Conservation (phyloP, 2,888 invertebrate genomes). For the Cylloceria caligata region DNA sequence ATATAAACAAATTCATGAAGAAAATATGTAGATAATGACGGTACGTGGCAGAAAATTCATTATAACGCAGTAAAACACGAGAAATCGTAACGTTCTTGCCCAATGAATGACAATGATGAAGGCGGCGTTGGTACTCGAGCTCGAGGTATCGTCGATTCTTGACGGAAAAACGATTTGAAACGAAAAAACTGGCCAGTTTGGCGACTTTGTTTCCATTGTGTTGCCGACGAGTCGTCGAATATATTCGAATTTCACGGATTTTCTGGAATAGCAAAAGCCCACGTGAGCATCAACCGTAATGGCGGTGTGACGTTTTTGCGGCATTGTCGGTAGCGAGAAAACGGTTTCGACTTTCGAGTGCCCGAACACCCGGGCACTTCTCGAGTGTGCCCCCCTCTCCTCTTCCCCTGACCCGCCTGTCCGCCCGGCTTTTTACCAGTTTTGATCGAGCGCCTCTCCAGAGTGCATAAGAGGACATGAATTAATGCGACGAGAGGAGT, state of each 20-base stretch:
- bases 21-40: too few relatives aligned
- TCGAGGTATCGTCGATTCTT: slow-evolving; percentile 12
- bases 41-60: too few relatives aligned
- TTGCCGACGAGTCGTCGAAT: slow-evolving; percentile 1
- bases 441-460: slow-evolving; percentile 83
- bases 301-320: slow-evolving; percentile 62
- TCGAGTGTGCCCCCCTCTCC: slow-evolving; percentile 61
- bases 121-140: neutral
- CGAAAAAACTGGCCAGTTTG: neutral
- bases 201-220: slow-evolving; percentile 19
- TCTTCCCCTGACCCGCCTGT: slow-evolving; percentile 76
- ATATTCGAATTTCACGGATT: slow-evolving; percentile 19
- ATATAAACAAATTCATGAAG: too few relatives aligned
- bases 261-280: slow-evolving; percentile 3
- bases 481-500: slow-evolving; percentile 74
- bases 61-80: too few relatives aligned
- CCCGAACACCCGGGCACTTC: slow-evolving; percentile 71
- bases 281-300: slow-evolving; percentile 64
- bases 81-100: neutral
- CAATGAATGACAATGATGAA: slow-evolving; percentile 20
- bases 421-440: slow-evolving; percentile 79
- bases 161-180: neutral
- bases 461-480: slow-evolving; percentile 81
- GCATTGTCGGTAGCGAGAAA: slow-evolving; percentile 74
- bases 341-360: slow-evolving; percentile 82